Evolutionary conservation across 2,113 vertebrate genomes (phyloP).

Genomic region (Limnothrissa miodon): DNA sequence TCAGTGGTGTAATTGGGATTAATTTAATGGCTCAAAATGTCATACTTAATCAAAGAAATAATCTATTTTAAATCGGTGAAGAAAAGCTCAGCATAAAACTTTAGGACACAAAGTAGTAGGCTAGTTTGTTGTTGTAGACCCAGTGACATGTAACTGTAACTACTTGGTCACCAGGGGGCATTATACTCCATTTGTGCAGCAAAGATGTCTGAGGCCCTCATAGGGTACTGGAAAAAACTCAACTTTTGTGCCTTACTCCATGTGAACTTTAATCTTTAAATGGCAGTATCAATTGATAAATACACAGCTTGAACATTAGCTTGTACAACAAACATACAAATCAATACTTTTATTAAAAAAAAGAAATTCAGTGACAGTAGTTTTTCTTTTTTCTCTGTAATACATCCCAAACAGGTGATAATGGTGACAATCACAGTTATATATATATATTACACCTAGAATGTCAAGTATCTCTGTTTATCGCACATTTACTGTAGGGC

Average conservation of each 20-base stretch:
- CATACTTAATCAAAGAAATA: neutral
- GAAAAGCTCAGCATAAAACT: neutral
- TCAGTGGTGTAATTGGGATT: neutral
- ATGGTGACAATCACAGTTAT: slow-evolving; percentile 67
- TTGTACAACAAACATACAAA: slow-evolving; percentile 69
- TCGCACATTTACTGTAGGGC: slow-evolving; percentile 42
- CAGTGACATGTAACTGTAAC: neutral
- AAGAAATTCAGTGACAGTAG: slow-evolving; percentile 78
- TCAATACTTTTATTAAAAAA: slow-evolving; percentile 66
- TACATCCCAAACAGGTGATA: slow-evolving; percentile 64
- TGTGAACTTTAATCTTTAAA: slow-evolving; percentile 64
- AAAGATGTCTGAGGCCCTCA: neutral
- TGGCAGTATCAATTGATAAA: slow-evolving; percentile 71
- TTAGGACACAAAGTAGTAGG: neutral
- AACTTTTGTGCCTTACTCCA: neutral
- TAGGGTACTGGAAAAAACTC: neutral
- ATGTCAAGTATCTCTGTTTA: slow-evolving; percentile 68
- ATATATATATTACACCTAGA: slow-evolving; percentile 52
- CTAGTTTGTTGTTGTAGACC: neutral
- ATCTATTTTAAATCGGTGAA: neutral
- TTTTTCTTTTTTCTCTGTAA: slow-evolving; percentile 61
- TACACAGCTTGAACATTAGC: slow-evolving; percentile 71
- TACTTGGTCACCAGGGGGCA: neutral
- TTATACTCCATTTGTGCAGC: neutral
- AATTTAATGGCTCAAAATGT: neutral